Base-by-base conservation (phyloP, 2,888 invertebrate genomes). In the Coronaproctus castanopsis region DNA sequence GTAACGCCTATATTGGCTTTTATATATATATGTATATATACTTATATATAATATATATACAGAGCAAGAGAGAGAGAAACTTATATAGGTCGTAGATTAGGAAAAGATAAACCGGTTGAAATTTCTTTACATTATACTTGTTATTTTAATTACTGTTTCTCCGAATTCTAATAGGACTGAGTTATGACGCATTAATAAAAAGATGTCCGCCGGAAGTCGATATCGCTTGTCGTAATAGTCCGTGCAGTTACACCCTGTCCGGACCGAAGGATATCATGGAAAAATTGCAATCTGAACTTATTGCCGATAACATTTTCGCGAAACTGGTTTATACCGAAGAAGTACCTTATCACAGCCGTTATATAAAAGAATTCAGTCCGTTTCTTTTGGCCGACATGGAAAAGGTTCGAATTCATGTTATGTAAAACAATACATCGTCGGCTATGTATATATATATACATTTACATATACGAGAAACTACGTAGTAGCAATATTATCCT, bases 211-310 rank as follows among this genome's bases (percentile, higher is more conserved):
- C 80, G 1, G 83, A 82, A 54, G 83, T 91, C 49, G 84, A 84
- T 65, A 81, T 89, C 1, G 88, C 92, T 0, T 93, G 91, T 68
- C 89, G 88, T 73, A 93, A 95, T 69, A 80, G 85, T 0, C 77
- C 80, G 1, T 86, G 88, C 66, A 89, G 87, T 52, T 83, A 87
- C 58, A 93, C 91, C n/a, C 82, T 95, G 65, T 91, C 92, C 1
- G 95, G 93, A 0, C 88, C 88, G 0, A 78, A 79, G 24, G 81
- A 81, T 1, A 75, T 78, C 54, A 52, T 84, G 73, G 72, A 73
- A 57, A 71, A 72, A 23, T 82, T 80, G 65, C 79, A 83, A 0
- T 75, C 72, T 58, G 65, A 74, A 62, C 66, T 79, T 10, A 73
- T 77, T 67, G 69, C 67, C 2, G 61, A 65, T 53, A 65, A 64